These are phyloP conservation scores for Dolomedes plantarius DNA, from an alignment of 2,888 invertebrate species.

Conservation along the genomic window DNA sequence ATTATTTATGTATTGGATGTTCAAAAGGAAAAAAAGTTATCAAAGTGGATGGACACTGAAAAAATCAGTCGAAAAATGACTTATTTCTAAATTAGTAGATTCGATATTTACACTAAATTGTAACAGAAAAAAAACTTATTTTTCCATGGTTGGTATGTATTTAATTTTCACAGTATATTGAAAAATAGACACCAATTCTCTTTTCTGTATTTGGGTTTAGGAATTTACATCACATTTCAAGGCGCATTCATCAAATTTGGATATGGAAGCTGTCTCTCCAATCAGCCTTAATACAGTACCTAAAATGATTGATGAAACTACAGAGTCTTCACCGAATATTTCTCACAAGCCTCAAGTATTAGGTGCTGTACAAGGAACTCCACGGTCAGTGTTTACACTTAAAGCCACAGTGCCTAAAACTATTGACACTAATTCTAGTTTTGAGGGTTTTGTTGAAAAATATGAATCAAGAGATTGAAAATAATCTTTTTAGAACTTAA, in stretches of 20 bases:
- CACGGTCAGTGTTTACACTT: not conserved
- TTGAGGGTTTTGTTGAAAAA: slow-evolving; percentile 13
- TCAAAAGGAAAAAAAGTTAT: no score
- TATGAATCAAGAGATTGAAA: slow-evolving; percentile 14
- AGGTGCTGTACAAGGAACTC: not conserved
- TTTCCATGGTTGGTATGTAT: no score
- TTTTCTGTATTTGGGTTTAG: slow-evolving; percentile 17
- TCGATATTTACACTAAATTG: no score
- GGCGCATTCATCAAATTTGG: slow-evolving; percentile 19
- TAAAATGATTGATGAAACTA: not conserved
- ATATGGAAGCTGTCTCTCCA: not conserved
- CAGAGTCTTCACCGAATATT: not conserved
- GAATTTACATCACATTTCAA: slow-evolving; percentile 51
- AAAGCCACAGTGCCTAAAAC: not conserved
- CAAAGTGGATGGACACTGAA: no score
- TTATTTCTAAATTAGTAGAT: no score
- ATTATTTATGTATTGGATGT: no score
- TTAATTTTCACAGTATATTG: no score
- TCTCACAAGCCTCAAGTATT: not conserved
- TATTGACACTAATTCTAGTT: slow-evolving; percentile 1
- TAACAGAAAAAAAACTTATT: no score
- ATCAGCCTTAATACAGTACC: not conserved
- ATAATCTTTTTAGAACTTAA: no score
- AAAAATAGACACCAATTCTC: no score
- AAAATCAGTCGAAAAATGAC: no score